Evolutionary conservation across 2,113 vertebrate genomes (phyloP).

Genomic region (Alaudala cheleensis): DNA sequence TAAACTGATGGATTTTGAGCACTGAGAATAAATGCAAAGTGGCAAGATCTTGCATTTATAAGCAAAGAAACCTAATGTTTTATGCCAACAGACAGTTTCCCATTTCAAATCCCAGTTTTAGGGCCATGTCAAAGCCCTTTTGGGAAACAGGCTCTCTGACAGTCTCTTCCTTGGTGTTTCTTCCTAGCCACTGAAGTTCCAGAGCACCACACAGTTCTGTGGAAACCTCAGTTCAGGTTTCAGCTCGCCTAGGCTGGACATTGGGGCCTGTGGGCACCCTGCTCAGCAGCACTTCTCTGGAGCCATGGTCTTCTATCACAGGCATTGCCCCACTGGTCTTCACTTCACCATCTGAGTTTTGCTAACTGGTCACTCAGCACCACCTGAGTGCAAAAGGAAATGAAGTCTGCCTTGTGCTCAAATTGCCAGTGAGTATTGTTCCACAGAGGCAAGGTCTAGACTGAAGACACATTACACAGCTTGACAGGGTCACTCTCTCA

Average conservation of each 20-base stretch:
- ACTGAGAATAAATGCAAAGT: background rate
- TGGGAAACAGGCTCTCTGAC: background rate
- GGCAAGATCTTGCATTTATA: background rate
- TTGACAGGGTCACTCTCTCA: background rate
- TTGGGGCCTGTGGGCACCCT: background rate
- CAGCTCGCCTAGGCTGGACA: background rate
- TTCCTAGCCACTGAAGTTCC: background rate
- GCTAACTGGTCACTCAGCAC: background rate
- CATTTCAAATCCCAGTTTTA: background rate
- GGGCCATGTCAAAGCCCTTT: background rate
- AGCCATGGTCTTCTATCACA: background rate
- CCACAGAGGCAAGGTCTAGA: background rate
- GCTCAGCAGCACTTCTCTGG: background rate
- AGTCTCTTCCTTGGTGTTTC: background rate
- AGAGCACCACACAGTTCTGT: background rate
- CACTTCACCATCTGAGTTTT: too few species aligned
- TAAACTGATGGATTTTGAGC: background rate
- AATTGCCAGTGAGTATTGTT: background rate
- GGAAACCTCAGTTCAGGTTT: background rate
- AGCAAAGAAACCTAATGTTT: background rate
- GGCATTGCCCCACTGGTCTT: background rate
- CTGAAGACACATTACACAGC: background rate
- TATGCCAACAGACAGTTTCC: background rate
- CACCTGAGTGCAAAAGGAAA: background rate
- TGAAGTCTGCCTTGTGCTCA: background rate